Percentiles rank a stretch among this genome's conserved stretches.
These are phyloP conservation scores for Illadopsis cleaveri DNA, from an alignment of 2,113 vertebrate species.

Conservation along the genomic window DNA sequence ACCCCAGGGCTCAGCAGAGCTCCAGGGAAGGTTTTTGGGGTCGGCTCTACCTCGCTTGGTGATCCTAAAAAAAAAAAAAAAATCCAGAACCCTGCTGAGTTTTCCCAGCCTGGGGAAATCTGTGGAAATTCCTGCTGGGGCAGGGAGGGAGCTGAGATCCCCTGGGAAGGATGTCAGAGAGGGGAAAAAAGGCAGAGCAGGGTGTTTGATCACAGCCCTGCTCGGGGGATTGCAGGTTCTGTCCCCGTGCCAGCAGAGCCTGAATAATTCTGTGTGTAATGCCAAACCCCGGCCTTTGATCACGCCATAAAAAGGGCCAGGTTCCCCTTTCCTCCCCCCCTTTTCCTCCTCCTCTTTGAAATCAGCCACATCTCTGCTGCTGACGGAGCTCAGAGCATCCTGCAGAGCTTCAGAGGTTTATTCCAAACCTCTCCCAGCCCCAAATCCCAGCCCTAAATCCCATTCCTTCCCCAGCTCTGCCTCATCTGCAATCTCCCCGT, in stretches of 20 bases:
- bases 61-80: not conserved
- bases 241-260: not conserved
- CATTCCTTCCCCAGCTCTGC: no score
- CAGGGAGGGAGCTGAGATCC: no score
- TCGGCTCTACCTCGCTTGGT: not conserved
- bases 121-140: not conserved
- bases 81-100: not conserved
- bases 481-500: no score
- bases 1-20: not conserved
- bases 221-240: not conserved
- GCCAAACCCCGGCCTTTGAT: slow-evolving; percentile 49
- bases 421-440: no score
- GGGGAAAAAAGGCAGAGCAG: not conserved
- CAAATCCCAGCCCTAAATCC: no score
- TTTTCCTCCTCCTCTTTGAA: no score
- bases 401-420: no score
- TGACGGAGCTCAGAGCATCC: no score
- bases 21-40: not conserved
- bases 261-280: slow-evolving; percentile 63
- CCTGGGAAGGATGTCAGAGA: not conserved
- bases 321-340: no score
- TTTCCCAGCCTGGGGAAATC: not conserved
- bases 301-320: not conserved
- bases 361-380: no score
- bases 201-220: slow-evolving; percentile 45